Evolutionary conservation across 2,888 invertebrate species (phyloP), one percentile per base, ranked within the genome.

Genomic region (Pseudeuparius sepicola): DNA sequence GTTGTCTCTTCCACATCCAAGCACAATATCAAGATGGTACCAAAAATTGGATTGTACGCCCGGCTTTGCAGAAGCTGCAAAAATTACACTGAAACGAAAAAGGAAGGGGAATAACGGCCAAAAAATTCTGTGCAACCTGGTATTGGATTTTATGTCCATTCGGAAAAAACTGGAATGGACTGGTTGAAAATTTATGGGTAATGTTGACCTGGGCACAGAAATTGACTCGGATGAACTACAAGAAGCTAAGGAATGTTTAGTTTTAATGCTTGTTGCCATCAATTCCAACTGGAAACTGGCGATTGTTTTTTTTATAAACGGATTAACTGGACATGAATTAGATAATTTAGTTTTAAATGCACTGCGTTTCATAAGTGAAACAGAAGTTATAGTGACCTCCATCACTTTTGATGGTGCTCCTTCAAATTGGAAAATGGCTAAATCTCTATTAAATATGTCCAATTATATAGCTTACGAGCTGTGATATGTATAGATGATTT

Each of bases 91-190:
- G 13, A 42, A 44, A 37, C n/a, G 20, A 15, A 40, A 37, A 33
- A 26, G 13, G 14, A 16, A 20, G 3, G 6, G 20, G 6, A 14
- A 20, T 27, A 23, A 15, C 9, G n/a, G n/a, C n/a, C 15, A 37
- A 25, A 6, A 23, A 36, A 15, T 43, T 18, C 5, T 46, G n/a
- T 47, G 46, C 33, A 42, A 42, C 30, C 34, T 55, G 23, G 36
- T 53, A 3, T 39, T 53, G 14, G 52, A 54, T n/a, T n/a, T n/a
- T n/a, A n/a, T n/a, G n/a, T n/a, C n/a, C n/a, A n/a, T n/a, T n/a
- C n/a, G n/a, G 38, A 34, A 46, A 37, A 35, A 48, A 14, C 20
- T 51, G 13, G 46, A 49, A 37, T 51, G 41, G 40, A 24, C 37
- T 18, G 41, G 34, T 11, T 32, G 28, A 14, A 47, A 45, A 24